These are phyloP conservation scores for Automeris io DNA, from an alignment of 2,888 invertebrate genomes.

Conservation along the genomic window DNA sequence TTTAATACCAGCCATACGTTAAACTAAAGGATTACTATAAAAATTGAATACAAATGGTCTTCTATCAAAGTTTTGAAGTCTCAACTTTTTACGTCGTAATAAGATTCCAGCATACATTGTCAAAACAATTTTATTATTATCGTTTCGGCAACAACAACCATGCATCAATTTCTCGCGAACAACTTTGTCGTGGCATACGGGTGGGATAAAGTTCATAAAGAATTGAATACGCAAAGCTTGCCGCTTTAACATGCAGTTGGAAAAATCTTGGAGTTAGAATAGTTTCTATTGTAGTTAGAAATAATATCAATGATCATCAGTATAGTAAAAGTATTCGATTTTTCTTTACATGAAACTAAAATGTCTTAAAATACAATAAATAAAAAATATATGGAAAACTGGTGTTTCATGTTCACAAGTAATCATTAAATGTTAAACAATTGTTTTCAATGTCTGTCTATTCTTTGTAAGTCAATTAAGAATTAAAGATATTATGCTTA, in stretches of 20 bases:
- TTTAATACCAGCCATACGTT: too few relatives aligned
- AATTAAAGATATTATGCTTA: too few relatives aligned
- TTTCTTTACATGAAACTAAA: too few relatives aligned
- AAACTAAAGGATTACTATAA: too few relatives aligned
- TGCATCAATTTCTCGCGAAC: conserved; percentile 6
- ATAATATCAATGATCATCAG: too few relatives aligned
- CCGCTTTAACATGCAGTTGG: background rate
- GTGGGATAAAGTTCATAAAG: background rate
- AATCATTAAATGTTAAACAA: background rate
- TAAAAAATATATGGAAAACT: too few relatives aligned
- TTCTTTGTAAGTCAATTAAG: too few relatives aligned
- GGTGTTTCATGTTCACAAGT: background rate
- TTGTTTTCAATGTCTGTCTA: too few relatives aligned
- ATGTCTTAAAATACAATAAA: too few relatives aligned
- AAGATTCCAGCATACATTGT: conserved; percentile 4
- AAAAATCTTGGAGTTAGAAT: background rate
- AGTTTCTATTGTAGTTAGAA: background rate
- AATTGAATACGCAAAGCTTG: background rate
- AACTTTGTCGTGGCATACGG: conserved; percentile 2
- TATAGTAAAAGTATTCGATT: too few relatives aligned
- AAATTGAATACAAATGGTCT: too few relatives aligned
- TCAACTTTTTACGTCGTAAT: conserved; percentile 2
- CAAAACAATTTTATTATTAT: conserved; percentile 8
- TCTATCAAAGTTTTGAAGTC: conserved; percentile 5
- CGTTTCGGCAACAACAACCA: conserved; percentile 2